Base-by-base conservation (phyloP, 2,888 invertebrate species). In the Scaptomyza polygonia region DNA sequence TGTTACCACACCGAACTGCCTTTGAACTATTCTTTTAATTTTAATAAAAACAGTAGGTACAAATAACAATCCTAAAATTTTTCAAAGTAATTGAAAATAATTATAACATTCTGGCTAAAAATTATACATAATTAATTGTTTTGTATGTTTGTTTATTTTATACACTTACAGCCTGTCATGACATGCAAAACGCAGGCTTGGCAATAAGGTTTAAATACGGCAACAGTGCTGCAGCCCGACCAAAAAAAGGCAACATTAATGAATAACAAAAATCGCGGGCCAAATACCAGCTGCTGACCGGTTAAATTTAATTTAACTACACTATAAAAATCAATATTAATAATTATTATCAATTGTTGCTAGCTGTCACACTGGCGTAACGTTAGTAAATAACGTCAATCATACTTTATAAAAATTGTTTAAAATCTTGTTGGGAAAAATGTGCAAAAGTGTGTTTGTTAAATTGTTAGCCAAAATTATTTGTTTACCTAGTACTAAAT, bases 401-500 rank as follows among this genome's bases (percentile, higher is more conserved):
- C 27, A 67, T 44, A 72, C 54, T 66, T 76, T 53, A 61, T 40
- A 53, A 40, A 71, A 69, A 45, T 65, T 65, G 57, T 57, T 56
- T 42, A 21, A 72, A 77, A 58, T 72, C 57, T 71, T 49, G 32
- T 65, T 70, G 63, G 82, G 75, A 56, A 86, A 79, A 78, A 86
- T 86, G 87, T 84, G 82, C 79, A 84, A 86, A 70, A 72, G 86
- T 85, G 87, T 87, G 79, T 79, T 85, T 82, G 82, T 81, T 79
- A 79, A 87, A 87, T 79, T 81, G 81, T 81, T 82, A 87, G 86
- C 87, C 87, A 81, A 81, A 81, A 87, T 82, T 85, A 86, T 75
- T 85, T 85, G 79, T 81, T 86, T 84, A 75, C 76, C 48, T 75
- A 85, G 61, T 76, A 75, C 64, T 77, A 74, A 66, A 70, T 77